Percentiles rank a stretch among this genome's conserved stretches.
phyloP scores from a whole-genome alignment of 2,797 vertebrate species.

The Betta splendens region DNA sequence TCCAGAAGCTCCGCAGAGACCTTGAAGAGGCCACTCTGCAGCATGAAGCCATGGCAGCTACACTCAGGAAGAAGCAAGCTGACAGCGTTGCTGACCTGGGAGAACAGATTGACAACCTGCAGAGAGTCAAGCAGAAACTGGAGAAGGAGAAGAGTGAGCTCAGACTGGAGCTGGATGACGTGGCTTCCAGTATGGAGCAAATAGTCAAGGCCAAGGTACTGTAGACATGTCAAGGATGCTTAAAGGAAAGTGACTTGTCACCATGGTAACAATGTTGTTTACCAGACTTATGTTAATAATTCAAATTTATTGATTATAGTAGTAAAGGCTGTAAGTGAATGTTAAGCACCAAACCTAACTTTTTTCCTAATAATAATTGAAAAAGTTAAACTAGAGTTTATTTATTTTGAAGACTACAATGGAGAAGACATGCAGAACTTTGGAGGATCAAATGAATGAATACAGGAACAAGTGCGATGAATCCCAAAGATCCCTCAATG shows the following conservation, averaged over 20 bases:
- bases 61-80: slow-evolving; percentile 88
- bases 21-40: slow-evolving; percentile 91
- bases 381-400: slow-evolving; percentile 55
- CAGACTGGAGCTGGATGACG: slow-evolving; percentile 82
- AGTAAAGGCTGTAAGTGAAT: too few species aligned
- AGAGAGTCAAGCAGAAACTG: slow-evolving; percentile 87
- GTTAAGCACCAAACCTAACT: background rate
- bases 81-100: slow-evolving; percentile 88
- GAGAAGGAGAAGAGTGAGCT: slow-evolving; percentile 87
- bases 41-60: slow-evolving; percentile 84
- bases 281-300: too few species aligned
- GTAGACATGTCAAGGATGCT: slow-evolving; percentile 77
- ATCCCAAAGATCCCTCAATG: slow-evolving; percentile 77
- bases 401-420: slow-evolving; percentile 76
- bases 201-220: slow-evolving; percentile 80
- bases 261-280: background rate
- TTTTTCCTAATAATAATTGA: background rate
- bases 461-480: slow-evolving; percentile 81
- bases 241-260: slow-evolving; percentile 57
- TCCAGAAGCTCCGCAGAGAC: slow-evolving; percentile 88
- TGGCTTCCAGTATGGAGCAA: slow-evolving; percentile 75
- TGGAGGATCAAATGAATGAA: slow-evolving; percentile 89
- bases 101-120: slow-evolving; percentile 91
- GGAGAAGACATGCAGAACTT: slow-evolving; percentile 85
- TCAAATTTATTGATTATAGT: too few species aligned